phyloP scores from a whole-genome alignment of 1,140 invertebrate genomes.

The Drosophila lacertosa region DNA sequence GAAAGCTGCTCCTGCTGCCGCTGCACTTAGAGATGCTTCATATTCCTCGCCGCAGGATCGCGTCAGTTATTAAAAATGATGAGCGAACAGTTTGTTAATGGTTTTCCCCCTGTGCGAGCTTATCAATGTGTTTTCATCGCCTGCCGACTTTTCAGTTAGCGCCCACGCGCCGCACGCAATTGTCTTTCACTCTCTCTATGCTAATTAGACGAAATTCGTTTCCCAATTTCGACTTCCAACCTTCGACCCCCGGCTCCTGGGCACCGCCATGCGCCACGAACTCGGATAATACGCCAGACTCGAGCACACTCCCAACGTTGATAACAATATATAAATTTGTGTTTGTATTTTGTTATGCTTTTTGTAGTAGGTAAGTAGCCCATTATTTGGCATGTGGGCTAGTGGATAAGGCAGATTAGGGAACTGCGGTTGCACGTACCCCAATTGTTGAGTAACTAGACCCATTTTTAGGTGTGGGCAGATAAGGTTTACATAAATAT shows the following conservation, averaged over 20 bases:
- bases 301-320: constrained; percentile 24
- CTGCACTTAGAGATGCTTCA: constrained; percentile 36
- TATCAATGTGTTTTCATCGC: constrained; percentile 62
- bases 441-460: constrained; percentile 5
- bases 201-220: constrained; percentile 53
- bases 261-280: constrained; percentile 46
- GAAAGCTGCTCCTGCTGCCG: constrained; percentile 50
- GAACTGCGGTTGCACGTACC: neutral
- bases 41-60: constrained; percentile 59
- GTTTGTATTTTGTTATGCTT: neutral
- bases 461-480: neutral
- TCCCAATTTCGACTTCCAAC: constrained; percentile 10
- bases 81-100: constrained; percentile 54
- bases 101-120: constrained; percentile 69
- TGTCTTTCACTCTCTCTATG: constrained; percentile 42
- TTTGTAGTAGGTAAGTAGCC: constrained; percentile 8
- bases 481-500: too few relatives aligned
- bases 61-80: constrained; percentile 62
- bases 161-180: constrained; percentile 53
- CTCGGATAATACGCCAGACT: constrained; percentile 49
- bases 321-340: constrained; percentile 13
- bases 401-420: neutral
- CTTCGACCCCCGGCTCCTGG: neutral
- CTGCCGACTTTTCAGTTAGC: constrained; percentile 30
- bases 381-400: constrained; percentile 39